Evolutionary conservation across 1,140 invertebrate species (phyloP).

Genomic region (Drosophila sechellia): DNA sequence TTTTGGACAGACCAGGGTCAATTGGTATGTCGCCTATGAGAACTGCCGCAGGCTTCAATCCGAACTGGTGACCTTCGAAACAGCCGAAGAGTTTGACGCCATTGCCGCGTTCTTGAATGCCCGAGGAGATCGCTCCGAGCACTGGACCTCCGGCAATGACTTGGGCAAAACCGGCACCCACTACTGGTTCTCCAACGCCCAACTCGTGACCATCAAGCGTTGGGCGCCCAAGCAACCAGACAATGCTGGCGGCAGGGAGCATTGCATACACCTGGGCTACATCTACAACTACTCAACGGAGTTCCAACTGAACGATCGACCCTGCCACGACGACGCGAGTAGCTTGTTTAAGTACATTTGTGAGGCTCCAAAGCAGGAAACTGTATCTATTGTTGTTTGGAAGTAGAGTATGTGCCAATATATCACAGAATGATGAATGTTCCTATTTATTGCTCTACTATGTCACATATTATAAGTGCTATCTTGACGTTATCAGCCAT

Average conservation of each 20-base stretch:
- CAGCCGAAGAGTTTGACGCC: conserved; percentile 28
- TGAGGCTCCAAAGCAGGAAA: conserved; percentile 86
- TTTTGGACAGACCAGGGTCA: conserved; percentile 28
- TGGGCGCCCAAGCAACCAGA: conserved; percentile 49
- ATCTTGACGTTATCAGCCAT: not conserved
- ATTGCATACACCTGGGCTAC: conserved; percentile 55
- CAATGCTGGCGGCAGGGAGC: conserved; percentile 35
- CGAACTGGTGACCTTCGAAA: conserved; percentile 45
- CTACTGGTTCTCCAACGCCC: conserved; percentile 40
- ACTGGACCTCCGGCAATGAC: conserved; percentile 59
- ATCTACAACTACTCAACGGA: conserved; percentile 7
- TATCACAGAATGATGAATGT: no score
- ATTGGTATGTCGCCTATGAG: conserved; percentile 40
- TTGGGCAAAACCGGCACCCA: conserved; percentile 28
- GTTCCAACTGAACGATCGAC: conserved; percentile 34
- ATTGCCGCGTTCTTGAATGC: conserved; percentile 6
- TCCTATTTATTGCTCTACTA: no score
- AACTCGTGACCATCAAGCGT: conserved; percentile 20
- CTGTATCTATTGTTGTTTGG: conserved; percentile 85
- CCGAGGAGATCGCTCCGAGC: not conserved
- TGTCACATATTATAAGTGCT: no score
- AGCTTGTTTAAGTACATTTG: conserved; percentile 77
- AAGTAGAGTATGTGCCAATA: conserved; percentile 7
- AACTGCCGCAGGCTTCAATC: conserved; percentile 16
- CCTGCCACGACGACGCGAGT: conserved; percentile 1